A percentile compares a stretch with the other conserved stretches of the same genome.
Conservation (phyloP, 2,797 vertebrate species). For the Acanthurus lineatus region DNA sequence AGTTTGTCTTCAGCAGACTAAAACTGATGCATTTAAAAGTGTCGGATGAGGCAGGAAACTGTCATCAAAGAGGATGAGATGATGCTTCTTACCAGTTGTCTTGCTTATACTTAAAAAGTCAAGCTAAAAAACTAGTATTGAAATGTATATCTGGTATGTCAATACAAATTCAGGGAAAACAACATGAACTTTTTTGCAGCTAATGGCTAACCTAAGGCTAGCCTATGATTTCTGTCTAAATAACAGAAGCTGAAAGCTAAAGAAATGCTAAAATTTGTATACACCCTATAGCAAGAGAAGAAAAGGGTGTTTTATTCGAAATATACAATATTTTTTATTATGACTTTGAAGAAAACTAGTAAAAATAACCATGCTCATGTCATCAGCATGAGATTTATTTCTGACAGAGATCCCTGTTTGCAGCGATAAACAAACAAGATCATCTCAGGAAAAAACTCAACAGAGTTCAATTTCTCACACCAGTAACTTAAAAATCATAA, state of each 20-base stretch:
- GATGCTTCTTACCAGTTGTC: constrained; percentile 19
- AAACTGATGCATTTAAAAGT: constrained; percentile 67
- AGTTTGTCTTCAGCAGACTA: constrained; percentile 70
- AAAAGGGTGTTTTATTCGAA: background rate
- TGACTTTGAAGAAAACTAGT: too few species aligned
- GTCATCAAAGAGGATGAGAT: constrained; percentile 53
- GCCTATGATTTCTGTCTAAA: constrained; percentile 1
- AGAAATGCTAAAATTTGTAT: background rate
- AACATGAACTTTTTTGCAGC: background rate
- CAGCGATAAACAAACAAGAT: background rate
- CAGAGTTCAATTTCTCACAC: background rate
- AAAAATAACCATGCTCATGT: too few species aligned
- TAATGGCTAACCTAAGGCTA: background rate
- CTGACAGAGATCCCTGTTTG: too few species aligned
- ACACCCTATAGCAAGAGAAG: background rate
- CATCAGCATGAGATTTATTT: too few species aligned
- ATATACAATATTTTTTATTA: too few species aligned
- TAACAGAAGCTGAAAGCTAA: constrained; percentile 7
- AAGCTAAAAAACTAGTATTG: constrained; percentile 3
- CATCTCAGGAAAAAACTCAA: background rate
- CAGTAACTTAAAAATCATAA: background rate
- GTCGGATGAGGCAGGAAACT: constrained; percentile 40
- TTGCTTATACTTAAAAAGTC: constrained; percentile 38
- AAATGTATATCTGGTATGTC: constrained; percentile 8
- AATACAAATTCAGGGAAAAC: constrained; percentile 27